phyloP scores from a whole-genome alignment of 2,888 invertebrate species.

The Tipula vernalis region DNA sequence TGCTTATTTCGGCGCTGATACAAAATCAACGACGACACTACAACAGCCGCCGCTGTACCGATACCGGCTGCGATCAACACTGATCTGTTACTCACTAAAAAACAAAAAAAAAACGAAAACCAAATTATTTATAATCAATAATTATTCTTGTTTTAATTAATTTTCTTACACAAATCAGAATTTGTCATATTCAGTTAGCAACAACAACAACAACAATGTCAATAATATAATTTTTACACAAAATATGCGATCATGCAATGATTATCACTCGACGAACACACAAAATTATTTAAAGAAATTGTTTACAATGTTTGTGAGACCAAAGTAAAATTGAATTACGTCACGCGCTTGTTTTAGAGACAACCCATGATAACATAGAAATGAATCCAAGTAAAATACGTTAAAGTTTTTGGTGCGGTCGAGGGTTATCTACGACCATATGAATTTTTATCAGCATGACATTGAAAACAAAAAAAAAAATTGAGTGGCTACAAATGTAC shows the following conservation, averaged over 20 bases:
- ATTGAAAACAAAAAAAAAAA: no score
- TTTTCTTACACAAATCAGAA: not conserved
- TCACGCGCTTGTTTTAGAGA: no score
- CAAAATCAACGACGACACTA: conserved; percentile 12
- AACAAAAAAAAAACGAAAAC: no score
- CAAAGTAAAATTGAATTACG: no score
- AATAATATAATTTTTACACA: not conserved
- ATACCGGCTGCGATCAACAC: conserved; percentile 17
- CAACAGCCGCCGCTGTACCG: conserved; percentile 17
- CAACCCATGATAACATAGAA: no score
- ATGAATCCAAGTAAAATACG: no score
- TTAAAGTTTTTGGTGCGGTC: not conserved
- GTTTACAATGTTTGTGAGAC: not conserved
- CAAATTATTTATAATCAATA: not conserved
- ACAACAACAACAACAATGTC: not conserved
- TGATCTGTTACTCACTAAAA: not conserved
- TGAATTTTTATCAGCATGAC: no score
- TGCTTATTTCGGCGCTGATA: not conserved
- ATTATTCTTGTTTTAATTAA: not conserved
- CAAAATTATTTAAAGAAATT: not conserved
- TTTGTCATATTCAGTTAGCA: not conserved
- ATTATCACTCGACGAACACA: not conserved
- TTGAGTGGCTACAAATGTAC: no score
- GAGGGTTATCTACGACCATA: no score
- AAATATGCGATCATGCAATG: not conserved